Percentiles rank a stretch among this genome's conserved stretches.
phyloP scores from a whole-genome alignment of 2,797 vertebrate species.

The Varecia variegata region DNA sequence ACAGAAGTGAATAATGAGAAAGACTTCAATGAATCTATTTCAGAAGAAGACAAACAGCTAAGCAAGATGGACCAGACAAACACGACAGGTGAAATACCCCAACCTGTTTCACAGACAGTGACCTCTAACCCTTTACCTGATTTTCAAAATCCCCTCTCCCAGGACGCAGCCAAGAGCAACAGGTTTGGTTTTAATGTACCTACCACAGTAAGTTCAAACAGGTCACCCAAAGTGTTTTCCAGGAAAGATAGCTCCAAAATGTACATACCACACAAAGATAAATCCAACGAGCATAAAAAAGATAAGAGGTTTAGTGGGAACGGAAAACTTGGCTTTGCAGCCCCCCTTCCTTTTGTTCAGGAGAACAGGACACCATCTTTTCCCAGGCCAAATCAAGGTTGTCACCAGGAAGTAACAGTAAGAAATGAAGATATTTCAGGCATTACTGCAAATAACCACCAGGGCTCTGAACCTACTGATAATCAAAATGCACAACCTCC shows the following conservation, averaged over 20 bases:
- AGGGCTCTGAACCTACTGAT: constrained; percentile 21
- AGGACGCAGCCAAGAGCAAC: constrained; percentile 51
- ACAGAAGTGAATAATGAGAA: constrained; percentile 64
- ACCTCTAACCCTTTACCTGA: constrained; percentile 30
- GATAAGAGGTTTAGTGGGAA: constrained; percentile 20
- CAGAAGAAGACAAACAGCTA: constrained; percentile 53
- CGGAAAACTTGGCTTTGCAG: background rate
- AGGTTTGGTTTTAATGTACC: constrained; percentile 51
- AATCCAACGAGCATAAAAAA: constrained; percentile 64
- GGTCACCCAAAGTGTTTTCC: constrained; percentile 58
- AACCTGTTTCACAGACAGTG: constrained; percentile 61
- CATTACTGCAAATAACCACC: background rate
- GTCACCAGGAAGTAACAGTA: constrained; percentile 50
- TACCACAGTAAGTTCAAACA: constrained; percentile 55
- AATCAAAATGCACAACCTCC: background rate
- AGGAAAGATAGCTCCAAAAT: constrained; percentile 62
- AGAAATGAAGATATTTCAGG: constrained; percentile 20
- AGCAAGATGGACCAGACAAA: constrained; percentile 36
- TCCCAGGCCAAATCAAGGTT: constrained; percentile 63
- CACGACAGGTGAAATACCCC: background rate
- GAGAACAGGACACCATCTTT: constrained; percentile 63
- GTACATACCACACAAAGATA: constrained; percentile 1
- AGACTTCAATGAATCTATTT: constrained; percentile 41
- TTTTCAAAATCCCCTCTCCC: constrained; percentile 18
- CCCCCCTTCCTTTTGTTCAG: constrained; percentile 45